A percentile compares a stretch with the other conserved stretches of the same genome.
Evolutionary conservation across 1,140 invertebrate genomes (phyloP).

Genomic region (Lordiphosa stackelbergi): DNA sequence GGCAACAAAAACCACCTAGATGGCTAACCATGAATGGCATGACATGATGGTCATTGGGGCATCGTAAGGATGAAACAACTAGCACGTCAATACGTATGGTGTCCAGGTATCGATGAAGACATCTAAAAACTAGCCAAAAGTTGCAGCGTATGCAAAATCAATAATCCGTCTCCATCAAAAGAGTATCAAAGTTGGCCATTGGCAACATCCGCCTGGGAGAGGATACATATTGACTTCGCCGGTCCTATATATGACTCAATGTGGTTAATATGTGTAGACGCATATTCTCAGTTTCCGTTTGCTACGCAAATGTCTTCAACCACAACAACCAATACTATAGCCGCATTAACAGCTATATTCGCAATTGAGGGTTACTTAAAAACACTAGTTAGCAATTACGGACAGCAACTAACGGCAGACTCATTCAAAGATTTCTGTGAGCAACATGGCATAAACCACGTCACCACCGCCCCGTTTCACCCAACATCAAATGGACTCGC

Average conservation of each 20-base stretch:
- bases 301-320: too few species aligned
- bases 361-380: constrained; percentile 42
- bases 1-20: too few species aligned
- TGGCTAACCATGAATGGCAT: too few species aligned
- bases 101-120: constrained; percentile 77
- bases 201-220: constrained; percentile 10
- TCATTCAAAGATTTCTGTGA: constrained; percentile 14
- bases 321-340: too few species aligned
- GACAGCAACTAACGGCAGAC: constrained; percentile 31
- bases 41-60: constrained; percentile 77
- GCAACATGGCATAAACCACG: constrained; percentile 6
- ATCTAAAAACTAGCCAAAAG: constrained; percentile 57
- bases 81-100: constrained; percentile 78
- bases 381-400: constrained; percentile 53
- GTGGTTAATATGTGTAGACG: constrained; percentile 24
- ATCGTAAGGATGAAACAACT: constrained; percentile 78
- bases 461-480: constrained; percentile 12
- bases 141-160: constrained; percentile 16
- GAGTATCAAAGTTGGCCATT: constrained; percentile 11
- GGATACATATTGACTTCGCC: constrained; percentile 9
- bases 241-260: neutral
- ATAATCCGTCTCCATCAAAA: constrained; percentile 6
- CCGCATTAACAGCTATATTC: too few species aligned
- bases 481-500: constrained; percentile 14
- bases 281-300: too few species aligned